Percentiles rank a stretch among this genome's conserved stretches.
These are phyloP conservation scores for Caenorhabditis panamensis DNA, from an alignment of 2,888 invertebrate species.

Conservation along the genomic window DNA sequence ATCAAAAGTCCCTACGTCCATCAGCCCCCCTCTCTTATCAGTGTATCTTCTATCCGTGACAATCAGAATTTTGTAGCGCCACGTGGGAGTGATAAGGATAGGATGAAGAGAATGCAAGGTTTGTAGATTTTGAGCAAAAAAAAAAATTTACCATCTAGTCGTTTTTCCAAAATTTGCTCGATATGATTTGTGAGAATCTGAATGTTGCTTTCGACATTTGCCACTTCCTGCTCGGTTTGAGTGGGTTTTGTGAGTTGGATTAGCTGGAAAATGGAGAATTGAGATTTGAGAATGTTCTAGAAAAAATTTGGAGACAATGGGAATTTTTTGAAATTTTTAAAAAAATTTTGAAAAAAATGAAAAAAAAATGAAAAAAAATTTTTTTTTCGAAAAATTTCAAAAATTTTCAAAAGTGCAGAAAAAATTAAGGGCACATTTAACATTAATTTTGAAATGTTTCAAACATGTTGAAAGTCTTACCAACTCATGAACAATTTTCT, in stretches of 20 bases:
- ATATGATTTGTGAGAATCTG: conserved; percentile 39
- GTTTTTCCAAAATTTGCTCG: conserved; percentile 46
- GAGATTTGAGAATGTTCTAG: too few relatives aligned
- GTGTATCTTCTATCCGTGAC: conserved; percentile 2
- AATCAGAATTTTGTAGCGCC: too few relatives aligned
- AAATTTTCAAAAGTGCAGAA: too few relatives aligned
- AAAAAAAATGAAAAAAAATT: too few relatives aligned
- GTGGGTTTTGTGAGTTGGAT: conserved; percentile 33
- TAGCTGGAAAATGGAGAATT: conserved; percentile 34
- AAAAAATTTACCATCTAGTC: conserved; percentile 43
- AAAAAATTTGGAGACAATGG: background rate
- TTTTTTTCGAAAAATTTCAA: too few relatives aligned
- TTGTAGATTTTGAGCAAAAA: background rate
- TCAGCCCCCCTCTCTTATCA: conserved; percentile 5
- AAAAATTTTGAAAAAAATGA: too few relatives aligned
- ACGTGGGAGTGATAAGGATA: too few relatives aligned
- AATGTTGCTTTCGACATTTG: conserved; percentile 28
- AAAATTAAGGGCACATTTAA: too few relatives aligned
- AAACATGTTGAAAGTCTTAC: too few relatives aligned
- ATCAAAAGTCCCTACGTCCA: conserved; percentile 39
- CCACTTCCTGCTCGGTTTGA: conserved; percentile 10
- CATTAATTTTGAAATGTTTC: background rate
- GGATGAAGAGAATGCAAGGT: too few relatives aligned
- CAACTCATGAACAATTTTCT: conserved; percentile 62
- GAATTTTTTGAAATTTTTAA: too few relatives aligned